Evolutionary conservation across 2,113 vertebrate species (phyloP), one percentile per base, ranked within the genome.

Genomic region (Chinchilla lanigera): DNA sequence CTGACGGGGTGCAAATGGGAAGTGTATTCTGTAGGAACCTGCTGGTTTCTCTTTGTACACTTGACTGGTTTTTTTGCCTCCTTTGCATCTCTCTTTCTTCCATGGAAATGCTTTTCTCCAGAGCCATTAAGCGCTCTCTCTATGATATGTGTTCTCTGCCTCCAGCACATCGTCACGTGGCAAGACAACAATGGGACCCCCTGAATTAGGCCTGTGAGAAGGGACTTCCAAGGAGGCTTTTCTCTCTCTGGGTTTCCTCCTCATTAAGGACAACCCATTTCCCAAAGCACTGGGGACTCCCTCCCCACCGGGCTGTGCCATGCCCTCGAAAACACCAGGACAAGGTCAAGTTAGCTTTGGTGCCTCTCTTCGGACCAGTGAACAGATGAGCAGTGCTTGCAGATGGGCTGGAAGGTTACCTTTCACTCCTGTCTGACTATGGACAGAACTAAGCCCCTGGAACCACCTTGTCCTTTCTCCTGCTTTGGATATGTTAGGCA

Each of bases 401-500:
- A 89, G 33, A 80, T 19, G 73, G 69, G 67, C 61, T 84, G 52
- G 35, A 95, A 89, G 35, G 77, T 94, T 80, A 93, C 7, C 13
- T 97, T 98, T 95, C 41, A 92, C 81, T 56, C 54, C 96, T 80
- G 22, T 96, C 41, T 92, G 90, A 88, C 94, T 94, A 60, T 30
- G 86, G 80, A 69, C 41, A 88, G 90, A 97, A 19, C 24, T 93
- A 92, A 91, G 71, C 28, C 65, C 33, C 71, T 67, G 14, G 60
- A 50, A 73, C 86, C 11, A 41, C 92, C 60, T 92, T 61, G 71
- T 83, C 35, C n/a, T 61, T 89, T 90, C 88, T 80, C 50, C 41
- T 56, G 0, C 86, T 20, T 93, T 80, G 95, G 95, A 86, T 60
- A 14, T 16, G 9, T 95, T 91, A 89, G 41, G 78, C 54, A 90